A percentile compares a stretch with the other conserved stretches of the same genome.
Conservation (phyloP, 1,140 invertebrate genomes). For the Druon quercuslanigerum region DNA sequence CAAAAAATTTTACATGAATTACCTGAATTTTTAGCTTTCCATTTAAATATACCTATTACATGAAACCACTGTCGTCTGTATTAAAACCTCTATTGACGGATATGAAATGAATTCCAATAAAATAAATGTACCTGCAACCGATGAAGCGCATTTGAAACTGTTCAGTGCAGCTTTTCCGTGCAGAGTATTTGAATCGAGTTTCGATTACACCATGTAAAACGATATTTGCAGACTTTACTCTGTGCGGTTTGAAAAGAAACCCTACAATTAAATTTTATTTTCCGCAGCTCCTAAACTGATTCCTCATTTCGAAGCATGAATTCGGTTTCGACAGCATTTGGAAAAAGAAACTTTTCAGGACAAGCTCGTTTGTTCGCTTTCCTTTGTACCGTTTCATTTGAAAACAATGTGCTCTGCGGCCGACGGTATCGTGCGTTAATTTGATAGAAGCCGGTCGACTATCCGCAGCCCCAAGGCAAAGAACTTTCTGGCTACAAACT, state of each 20-base stretch:
- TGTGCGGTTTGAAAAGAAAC: slow-evolving; percentile 22
- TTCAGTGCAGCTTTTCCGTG: background rate
- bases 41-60: slow-evolving; percentile 6
- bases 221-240: slow-evolving; percentile 14
- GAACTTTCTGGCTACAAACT: slow-evolving; percentile 43
- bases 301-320: slow-evolving; percentile 18
- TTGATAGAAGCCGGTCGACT: slow-evolving; percentile 48
- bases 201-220: slow-evolving; percentile 12
- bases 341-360: slow-evolving; percentile 29
- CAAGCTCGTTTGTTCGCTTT: slow-evolving; percentile 19
- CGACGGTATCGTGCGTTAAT: slow-evolving; percentile 33
- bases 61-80: background rate
- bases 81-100: background rate
- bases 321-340: slow-evolving; percentile 12
- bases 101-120: slow-evolving; percentile 12
- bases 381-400: slow-evolving; percentile 27
- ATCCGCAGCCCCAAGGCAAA: slow-evolving; percentile 53
- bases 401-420: slow-evolving; percentile 10
- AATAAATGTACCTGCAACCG: background rate
- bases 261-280: slow-evolving; percentile 30
- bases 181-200: slow-evolving; percentile 22
- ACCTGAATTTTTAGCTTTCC: background rate
- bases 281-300: slow-evolving; percentile 22
- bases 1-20: background rate
- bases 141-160: slow-evolving; percentile 4